Evolutionary conservation across 2,888 invertebrate species (phyloP), one percentile per base, ranked within the genome.

Genomic region (Parelbella ahira): DNA sequence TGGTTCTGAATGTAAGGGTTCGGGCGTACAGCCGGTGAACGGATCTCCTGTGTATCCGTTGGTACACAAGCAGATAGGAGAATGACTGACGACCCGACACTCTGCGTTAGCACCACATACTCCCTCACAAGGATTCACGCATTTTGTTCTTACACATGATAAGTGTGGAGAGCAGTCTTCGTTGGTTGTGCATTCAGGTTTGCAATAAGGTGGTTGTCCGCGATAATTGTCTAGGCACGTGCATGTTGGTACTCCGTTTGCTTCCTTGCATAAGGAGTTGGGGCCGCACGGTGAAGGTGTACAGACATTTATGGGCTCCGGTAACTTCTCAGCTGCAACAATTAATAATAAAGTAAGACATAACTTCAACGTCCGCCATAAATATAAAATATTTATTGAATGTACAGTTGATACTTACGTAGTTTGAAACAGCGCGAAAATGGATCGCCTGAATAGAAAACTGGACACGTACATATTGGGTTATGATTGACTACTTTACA

Each of bases 201-300:
- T 88, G 57, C 94, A 95, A 55, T 92, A 91, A 1, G 94, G 94
- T 33, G 94, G 93, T 48, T 90, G 87, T 12, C 94, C 94, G 25
- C 89, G 88, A 58, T 90, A 93, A 42, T 90, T 90, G 38, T 91
- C 89, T 37, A 91, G 67, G 56, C 95, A 95, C 19, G 93, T 93
- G 60, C 95, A 95, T 0, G 93, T 91, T 1, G 94, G 93, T 4
- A 90, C 89, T 50, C 91, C 91, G 48, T 93, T 92, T 5, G 90
- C 70, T 42, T 91, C 88, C 67, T 89, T 90, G 62, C 94, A 95
- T 55, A 93, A 89, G 0, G 94, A 90, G 62, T 93, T 92, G 0
- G 93, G 92, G 5, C 95, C 95, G 64, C 95, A 95, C 2, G 94
- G 95, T 25, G 93, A 92, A 30, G 94, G 93, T 39, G 88, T 88